Evolutionary conservation across 2,113 vertebrate species (phyloP).

Genomic region (Lipophrys pholis): DNA sequence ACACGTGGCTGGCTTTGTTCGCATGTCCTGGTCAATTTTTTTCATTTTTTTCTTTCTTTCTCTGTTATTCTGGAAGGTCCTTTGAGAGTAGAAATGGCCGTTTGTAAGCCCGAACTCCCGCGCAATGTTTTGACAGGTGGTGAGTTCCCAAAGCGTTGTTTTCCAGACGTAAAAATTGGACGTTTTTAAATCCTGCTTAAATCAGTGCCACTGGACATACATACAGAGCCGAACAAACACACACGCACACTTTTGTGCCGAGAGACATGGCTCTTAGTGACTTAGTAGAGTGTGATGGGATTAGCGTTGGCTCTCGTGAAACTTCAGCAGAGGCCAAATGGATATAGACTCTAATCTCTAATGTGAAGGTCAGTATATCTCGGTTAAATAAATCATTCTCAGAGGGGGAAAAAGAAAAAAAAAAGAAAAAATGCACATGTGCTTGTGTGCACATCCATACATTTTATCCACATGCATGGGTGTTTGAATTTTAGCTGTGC

Average conservation of each 20-base stretch:
- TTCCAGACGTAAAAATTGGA: conserved; percentile 45
- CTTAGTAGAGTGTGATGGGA: conserved; percentile 51
- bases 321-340: conserved; percentile 37
- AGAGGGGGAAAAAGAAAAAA: neutral
- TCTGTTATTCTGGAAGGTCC: conserved; percentile 20
- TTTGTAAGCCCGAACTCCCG: conserved; percentile 37
- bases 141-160: conserved; percentile 39
- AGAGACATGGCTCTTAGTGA: conserved; percentile 51
- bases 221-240: conserved; percentile 22
- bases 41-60: too few species aligned
- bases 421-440: neutral
- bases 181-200: conserved; percentile 60
- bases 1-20: conserved; percentile 51
- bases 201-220: conserved; percentile 27
- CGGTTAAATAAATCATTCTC: conserved; percentile 21
- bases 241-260: conserved; percentile 2
- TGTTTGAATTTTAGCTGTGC: neutral
- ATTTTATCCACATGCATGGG: neutral
- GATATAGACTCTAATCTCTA: conserved; percentile 48
- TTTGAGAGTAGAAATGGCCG: conserved; percentile 11
- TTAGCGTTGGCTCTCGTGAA: conserved; percentile 50
- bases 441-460: neutral
- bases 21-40: conserved; percentile 23
- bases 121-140: conserved; percentile 64
- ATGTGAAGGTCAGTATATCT: conserved; percentile 45